Evolutionary conservation across 2,888 invertebrate species (phyloP).

Genomic region (Stomorhina lunata): DNA sequence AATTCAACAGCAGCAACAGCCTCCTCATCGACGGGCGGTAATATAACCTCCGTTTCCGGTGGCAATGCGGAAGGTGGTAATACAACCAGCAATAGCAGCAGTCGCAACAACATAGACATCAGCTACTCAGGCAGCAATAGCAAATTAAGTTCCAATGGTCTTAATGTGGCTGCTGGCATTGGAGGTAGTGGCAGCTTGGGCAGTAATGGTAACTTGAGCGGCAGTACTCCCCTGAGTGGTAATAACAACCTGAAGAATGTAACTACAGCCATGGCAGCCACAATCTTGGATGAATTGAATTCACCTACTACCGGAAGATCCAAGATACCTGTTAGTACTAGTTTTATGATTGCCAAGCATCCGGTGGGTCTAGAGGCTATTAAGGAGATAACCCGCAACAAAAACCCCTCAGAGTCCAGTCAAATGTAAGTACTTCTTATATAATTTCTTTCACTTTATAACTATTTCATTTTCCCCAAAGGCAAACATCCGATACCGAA

Average conservation of each 20-base stretch:
- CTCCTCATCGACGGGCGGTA: constrained; percentile 68
- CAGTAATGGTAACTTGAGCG: constrained; percentile 76
- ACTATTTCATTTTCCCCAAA: constrained; percentile 48
- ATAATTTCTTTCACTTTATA: background rate
- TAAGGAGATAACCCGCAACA: constrained; percentile 86
- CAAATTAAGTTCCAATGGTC: constrained; percentile 75
- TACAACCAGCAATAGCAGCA: constrained; percentile 74
- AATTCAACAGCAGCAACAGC: constrained; percentile 65
- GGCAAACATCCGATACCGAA: constrained; percentile 80
- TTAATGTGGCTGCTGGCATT: constrained; percentile 66
- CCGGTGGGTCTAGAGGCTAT: constrained; percentile 89
- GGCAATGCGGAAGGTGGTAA: constrained; percentile 68
- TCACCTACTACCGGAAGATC: constrained; percentile 69
- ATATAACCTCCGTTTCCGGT: constrained; percentile 67
- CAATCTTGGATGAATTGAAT: constrained; percentile 72
- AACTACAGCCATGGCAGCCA: constrained; percentile 65
- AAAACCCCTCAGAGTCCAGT: constrained; percentile 81
- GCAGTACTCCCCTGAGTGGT: constrained; percentile 75
- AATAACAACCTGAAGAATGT: constrained; percentile 72
- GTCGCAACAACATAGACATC: constrained; percentile 76
- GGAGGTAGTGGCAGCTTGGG: constrained; percentile 71
- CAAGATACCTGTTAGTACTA: constrained; percentile 78
- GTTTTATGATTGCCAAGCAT: constrained; percentile 81
- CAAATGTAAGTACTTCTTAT: constrained; percentile 77
- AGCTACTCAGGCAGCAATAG: constrained; percentile 78